Conservation (phyloP, 2,888 invertebrate species). For the Stenotaenia linearis region DNA sequence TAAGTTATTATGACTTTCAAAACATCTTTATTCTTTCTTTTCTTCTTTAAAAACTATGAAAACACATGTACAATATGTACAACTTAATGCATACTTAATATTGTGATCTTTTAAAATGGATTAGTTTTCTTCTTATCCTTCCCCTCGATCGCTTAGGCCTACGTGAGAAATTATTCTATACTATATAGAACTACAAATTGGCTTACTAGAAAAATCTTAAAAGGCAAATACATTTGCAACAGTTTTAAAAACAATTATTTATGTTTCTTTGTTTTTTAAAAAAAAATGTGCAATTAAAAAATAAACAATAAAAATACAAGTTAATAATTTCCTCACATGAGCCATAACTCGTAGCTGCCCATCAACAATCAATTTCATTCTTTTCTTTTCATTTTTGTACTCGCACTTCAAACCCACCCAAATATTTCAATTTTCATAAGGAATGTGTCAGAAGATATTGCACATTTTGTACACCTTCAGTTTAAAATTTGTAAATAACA, state of each 20-base stretch:
- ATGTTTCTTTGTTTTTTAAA: too few relatives aligned
- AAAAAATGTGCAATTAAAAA: background rate
- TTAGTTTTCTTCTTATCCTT: background rate
- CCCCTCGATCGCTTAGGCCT: slow-evolving; percentile 18
- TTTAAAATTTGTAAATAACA: background rate
- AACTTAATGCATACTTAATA: slow-evolving; percentile 31
- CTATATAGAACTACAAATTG: slow-evolving; percentile 17
- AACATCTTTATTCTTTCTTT: slow-evolving; percentile 20
- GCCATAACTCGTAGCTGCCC: background rate
- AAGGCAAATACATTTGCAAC: slow-evolving; percentile 16
- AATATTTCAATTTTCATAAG: background rate
- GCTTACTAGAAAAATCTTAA: slow-evolving; percentile 2
- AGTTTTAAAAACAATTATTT: background rate
- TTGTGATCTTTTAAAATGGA: background rate
- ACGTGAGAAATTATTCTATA: slow-evolving; percentile 20
- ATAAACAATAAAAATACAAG: background rate
- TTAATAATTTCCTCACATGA: slow-evolving; percentile 16
- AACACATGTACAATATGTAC: slow-evolving; percentile 32
- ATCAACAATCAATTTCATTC: background rate
- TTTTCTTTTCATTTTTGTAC: background rate
- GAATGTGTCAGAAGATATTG: background rate
- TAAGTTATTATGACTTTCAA: too few relatives aligned
- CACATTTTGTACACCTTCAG: background rate
- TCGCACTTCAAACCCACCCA: background rate
- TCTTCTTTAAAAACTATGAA: background rate